Base-by-base conservation (phyloP, 2,113 vertebrate genomes). In the Phrynosoma blainvillii region DNA sequence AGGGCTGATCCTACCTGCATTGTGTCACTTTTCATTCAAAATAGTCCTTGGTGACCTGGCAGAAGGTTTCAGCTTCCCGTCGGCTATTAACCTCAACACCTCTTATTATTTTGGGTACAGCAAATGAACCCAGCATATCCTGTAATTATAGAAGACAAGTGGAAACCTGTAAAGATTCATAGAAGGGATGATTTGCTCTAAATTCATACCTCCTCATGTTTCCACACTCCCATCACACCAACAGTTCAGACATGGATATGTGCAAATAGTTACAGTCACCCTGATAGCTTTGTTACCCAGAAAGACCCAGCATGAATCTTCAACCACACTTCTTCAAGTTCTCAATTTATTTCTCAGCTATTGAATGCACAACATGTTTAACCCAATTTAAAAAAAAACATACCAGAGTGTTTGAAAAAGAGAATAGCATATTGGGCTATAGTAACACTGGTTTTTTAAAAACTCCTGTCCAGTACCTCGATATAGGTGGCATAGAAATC, bases 61-160 rank as follows among this genome's bases (percentile, higher is more conserved):
- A 79, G 82, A 79, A 59, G 65, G 32, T 71, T 88, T 88, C 52
- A 30, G n/a, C 66, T 79, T 79, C 76, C 76, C 68, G 27, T 84
- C 42, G 66, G 75, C 75, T 73, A 84, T 84, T 84, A 84, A 79
- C 54, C 76, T 71, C 52, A 84, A 59, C 82, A 84, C 87, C 65
- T 71, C 66, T 73, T 88, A 84, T 84, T 59, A 79, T 47, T 84
- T 79, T 79, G 82, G 32, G 87, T 71, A 71, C n/a, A 79, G 52
- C 82, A 73, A 84, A 73, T 59, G 32, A 73, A 32, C 27, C 47
- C 25, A 32, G 75, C 25, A 30, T 59, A 73, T 84, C 87, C 87
- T 71, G 75, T 71, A 88, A 88, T 84, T 73, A 84, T 36, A 78
- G 70, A 52, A 88, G 73, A 80, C 66, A 87, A 80, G 85, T 80